phyloP scores from a whole-genome alignment of 1,140 invertebrate genomes.

The Aphelinus certus region DNA sequence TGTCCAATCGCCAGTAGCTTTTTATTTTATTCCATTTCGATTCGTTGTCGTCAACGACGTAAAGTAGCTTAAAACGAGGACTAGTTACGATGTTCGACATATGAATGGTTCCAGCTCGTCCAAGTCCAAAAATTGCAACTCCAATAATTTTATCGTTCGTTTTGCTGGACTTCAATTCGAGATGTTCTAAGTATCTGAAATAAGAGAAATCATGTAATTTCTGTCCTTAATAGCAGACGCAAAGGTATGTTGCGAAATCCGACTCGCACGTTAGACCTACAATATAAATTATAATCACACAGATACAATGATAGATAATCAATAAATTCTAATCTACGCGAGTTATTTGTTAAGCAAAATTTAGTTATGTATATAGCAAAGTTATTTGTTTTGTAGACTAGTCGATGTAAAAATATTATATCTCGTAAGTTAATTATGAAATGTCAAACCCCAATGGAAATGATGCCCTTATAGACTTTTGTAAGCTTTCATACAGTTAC shows the following conservation, averaged over 20 bases:
- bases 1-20: slow-evolving; percentile 66
- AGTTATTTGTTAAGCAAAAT: no score
- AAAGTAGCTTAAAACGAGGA: slow-evolving; percentile 68
- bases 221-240: no score
- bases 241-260: no score
- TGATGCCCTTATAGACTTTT: no score
- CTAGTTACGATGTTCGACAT: slow-evolving; percentile 67
- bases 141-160: slow-evolving; percentile 38
- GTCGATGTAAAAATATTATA: background rate
- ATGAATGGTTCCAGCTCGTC: slow-evolving; percentile 72
- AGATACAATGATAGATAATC: no score
- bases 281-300: no score
- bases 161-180: slow-evolving; percentile 38
- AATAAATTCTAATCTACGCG: no score
- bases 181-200: slow-evolving; percentile 48
- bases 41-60: slow-evolving; percentile 70
- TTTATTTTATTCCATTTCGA: slow-evolving; percentile 64
- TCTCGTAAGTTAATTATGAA: slow-evolving; percentile 1
- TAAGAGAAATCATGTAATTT: background rate
- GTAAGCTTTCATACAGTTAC: no score
- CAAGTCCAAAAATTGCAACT: slow-evolving; percentile 71
- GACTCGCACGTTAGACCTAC: no score
- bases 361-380: no score
- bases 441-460: background rate
- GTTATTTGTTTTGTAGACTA: no score